Percentiles rank a stretch among this genome's conserved stretches.
Conservation (phyloP, 2,113 vertebrate species). For the Tragelaphus strepsiceros region DNA sequence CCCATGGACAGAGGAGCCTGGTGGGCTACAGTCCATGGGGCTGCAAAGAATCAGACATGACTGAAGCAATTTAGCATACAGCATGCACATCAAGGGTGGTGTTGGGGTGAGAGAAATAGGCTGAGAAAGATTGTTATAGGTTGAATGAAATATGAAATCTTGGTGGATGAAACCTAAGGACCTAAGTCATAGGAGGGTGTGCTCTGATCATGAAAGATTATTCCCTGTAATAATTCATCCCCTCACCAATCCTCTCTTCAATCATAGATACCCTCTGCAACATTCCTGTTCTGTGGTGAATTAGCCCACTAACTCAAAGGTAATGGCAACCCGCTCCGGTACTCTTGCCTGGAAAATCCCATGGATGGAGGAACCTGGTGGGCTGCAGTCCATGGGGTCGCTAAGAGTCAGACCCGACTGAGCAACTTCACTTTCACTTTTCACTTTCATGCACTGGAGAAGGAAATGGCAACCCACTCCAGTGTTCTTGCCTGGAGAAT, state of each 20-base stretch:
- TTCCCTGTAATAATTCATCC: neutral
- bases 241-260: neutral
- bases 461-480: too few relatives aligned
- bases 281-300: neutral
- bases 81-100: neutral
- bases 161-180: neutral
- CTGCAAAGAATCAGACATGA: neutral
- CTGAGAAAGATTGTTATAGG: neutral
- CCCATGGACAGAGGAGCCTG: neutral
- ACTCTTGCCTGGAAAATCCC: too few relatives aligned
- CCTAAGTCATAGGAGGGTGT: neutral
- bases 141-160: neutral
- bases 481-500: neutral
- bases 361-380: too few relatives aligned
- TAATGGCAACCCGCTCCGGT: neutral
- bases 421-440: too few relatives aligned
- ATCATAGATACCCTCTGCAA: neutral
- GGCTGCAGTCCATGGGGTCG: too few relatives aligned
- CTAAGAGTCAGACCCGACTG: too few relatives aligned
- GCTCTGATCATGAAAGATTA: neutral
- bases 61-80: neutral
- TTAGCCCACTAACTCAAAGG: neutral
- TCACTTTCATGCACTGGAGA: too few relatives aligned
- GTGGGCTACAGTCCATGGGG: neutral
- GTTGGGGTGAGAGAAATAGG: neutral